phyloP scores from a whole-genome alignment of 2,797 vertebrate species.

The Eleutherodactylus coqui region DNA sequence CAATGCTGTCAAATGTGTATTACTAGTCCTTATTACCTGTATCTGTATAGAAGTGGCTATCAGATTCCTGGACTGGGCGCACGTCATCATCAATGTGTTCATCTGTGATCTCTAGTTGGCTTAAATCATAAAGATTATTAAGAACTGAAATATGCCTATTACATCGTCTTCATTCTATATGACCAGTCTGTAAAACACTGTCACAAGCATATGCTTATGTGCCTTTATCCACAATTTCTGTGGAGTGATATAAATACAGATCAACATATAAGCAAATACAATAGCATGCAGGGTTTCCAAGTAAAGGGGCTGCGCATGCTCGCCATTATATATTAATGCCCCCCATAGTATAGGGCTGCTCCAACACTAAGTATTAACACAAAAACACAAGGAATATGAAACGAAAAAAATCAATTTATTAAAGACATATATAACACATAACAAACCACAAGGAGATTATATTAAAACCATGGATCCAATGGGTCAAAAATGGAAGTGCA shows the following conservation, averaged over 20 bases:
- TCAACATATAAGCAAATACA: neutral
- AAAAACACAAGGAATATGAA: no score
- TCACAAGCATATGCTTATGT: neutral
- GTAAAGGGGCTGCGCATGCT: no score
- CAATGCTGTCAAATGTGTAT: neutral
- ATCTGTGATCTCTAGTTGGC: conserved; percentile 69
- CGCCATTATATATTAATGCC: no score
- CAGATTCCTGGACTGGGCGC: conserved; percentile 67
- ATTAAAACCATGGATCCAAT: no score
- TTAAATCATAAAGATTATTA: conserved; percentile 67
- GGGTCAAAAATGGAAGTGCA: no score
- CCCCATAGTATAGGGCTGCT: no score
- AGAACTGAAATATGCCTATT: conserved; percentile 69
- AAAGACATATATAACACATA: no score
- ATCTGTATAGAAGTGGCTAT: conserved; percentile 70
- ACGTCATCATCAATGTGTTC: conserved; percentile 66
- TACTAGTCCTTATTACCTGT: conserved; percentile 71
- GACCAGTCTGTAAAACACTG: neutral
- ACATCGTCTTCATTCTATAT: neutral
- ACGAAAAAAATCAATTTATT: no score
- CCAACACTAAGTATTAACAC: no score
- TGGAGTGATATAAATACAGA: neutral
- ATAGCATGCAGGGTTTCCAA: no score
- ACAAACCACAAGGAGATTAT: no score
- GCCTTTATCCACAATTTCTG: neutral